Conservation (phyloP, 2,113 vertebrate genomes). For the Tragelaphus buxtoni region DNA sequence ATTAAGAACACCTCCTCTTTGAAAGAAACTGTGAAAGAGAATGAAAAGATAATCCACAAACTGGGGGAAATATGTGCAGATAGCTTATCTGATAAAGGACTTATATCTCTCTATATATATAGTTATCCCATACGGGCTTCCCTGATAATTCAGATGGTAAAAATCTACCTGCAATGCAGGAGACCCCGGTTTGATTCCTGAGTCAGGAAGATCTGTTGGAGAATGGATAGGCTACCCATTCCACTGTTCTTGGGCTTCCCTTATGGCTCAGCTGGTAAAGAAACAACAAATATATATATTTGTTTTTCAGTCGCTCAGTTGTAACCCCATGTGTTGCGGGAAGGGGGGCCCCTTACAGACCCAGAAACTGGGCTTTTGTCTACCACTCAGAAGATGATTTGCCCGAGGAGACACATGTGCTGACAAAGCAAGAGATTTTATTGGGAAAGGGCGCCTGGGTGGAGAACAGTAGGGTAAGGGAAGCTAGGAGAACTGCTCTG, state of each 20-base stretch:
- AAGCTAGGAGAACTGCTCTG: not conserved
- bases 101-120: not conserved
- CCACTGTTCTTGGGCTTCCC: not conserved
- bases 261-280: not conserved
- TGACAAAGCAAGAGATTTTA: not conserved
- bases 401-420: not conserved
- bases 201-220: not conserved
- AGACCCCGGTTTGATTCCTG: not conserved
- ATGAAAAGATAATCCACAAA: not conserved
- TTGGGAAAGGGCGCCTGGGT: fast-evolving
- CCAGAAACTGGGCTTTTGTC: not conserved
- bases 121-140: not conserved
- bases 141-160: not conserved
- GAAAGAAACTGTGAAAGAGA: not conserved
- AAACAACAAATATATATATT: not conserved
- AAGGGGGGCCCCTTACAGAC: not conserved
- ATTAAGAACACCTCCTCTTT: not conserved
- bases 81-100: not conserved
- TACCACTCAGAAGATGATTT: not conserved
- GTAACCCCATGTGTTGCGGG: not conserved
- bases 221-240: not conserved
- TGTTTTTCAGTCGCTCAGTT: not conserved
- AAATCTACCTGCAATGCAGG: not conserved
- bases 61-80: not conserved
- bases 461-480: not conserved